Conservation (phyloP, 2,797 vertebrate genomes). For the Anabas testudineus region DNA sequence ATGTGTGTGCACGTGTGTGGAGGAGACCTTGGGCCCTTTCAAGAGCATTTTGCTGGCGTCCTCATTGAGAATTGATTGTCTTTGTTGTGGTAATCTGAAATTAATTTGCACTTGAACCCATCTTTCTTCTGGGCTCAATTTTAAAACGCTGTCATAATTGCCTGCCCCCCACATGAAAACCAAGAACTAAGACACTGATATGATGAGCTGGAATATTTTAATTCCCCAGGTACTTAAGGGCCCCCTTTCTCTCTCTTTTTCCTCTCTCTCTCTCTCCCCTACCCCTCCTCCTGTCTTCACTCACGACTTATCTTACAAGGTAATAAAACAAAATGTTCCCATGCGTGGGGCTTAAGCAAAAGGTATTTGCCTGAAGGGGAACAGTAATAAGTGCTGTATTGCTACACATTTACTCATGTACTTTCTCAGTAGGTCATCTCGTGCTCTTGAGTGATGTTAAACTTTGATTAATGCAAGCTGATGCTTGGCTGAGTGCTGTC, state of each 20-base stretch:
- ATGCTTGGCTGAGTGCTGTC: conserved; percentile 79
- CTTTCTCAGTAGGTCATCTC: conserved; percentile 91
- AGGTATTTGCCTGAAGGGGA: conserved; percentile 97
- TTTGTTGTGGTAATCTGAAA: conserved; percentile 99
- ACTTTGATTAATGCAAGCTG: conserved; percentile 89
- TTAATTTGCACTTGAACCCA: conserved; percentile 99
- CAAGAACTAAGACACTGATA: conserved; percentile 91
- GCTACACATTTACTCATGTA: conserved; percentile 92
- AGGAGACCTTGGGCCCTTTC: conserved; percentile 89
- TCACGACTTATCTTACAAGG: conserved; percentile 93
- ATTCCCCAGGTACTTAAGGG: conserved; percentile 93
- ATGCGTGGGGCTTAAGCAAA: conserved; percentile 91
- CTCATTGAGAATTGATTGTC: conserved; percentile 93
- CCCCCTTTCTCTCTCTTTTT: conserved; percentile 63
- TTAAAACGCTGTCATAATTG: conserved; percentile 95
- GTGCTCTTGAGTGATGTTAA: conserved; percentile 90
- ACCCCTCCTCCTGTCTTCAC: conserved; percentile 70
- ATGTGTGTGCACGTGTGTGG: conserved; percentile 9
- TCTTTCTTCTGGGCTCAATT: conserved; percentile 99
- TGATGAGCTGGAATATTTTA: conserved; percentile 93
- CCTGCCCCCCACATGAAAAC: conserved; percentile 90
- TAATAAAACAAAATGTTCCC: conserved; percentile 97
- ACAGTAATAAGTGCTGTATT: conserved; percentile 93
- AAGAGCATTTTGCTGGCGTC: conserved; percentile 92
- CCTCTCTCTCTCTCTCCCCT: conserved; percentile 10